Percentiles rank a stretch among this genome's conserved stretches.
Conservation (phyloP, 2,888 invertebrate species). For the Leucania comma region DNA sequence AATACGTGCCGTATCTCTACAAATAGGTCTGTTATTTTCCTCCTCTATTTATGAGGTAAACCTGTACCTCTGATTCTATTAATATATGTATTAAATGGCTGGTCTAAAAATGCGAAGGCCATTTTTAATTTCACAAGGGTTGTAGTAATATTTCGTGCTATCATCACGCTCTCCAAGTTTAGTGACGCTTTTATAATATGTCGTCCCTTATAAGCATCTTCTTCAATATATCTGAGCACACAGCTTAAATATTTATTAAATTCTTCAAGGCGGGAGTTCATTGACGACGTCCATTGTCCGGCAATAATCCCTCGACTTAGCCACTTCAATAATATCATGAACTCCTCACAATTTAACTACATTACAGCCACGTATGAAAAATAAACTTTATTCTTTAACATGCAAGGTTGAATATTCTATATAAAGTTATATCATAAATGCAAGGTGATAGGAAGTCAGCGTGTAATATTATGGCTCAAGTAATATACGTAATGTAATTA, state of each 20-base stretch:
- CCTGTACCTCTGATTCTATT: conserved; percentile 6
- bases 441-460: conserved; percentile 63
- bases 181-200: not conserved
- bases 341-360: conserved; percentile 17
- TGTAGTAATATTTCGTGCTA: not conserved
- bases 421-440: conserved; percentile 41
- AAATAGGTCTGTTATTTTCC: conserved; percentile 21
- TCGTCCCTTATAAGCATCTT: not conserved
- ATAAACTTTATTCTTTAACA: conserved; percentile 10
- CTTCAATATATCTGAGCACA: conserved; percentile 12
- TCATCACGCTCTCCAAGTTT: not conserved
- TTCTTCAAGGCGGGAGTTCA: conserved; percentile 60
- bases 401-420: conserved; percentile 15
- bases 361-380: conserved; percentile 4
- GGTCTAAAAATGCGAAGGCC: conserved; percentile 9
- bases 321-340: conserved; percentile 62
- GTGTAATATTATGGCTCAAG: conserved; percentile 61
- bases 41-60: not conserved
- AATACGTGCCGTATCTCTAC: conserved; percentile 48
- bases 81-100: not conserved
- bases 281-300: conserved; percentile 66
- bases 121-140: conserved; percentile 9
- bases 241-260: conserved; percentile 42
- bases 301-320: conserved; percentile 68
- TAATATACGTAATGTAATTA: conserved; percentile 67